Percentiles rank a stretch among this genome's conserved stretches.
Evolutionary conservation across 2,113 vertebrate species (phyloP).

Genomic region (Blennius ocellaris): DNA sequence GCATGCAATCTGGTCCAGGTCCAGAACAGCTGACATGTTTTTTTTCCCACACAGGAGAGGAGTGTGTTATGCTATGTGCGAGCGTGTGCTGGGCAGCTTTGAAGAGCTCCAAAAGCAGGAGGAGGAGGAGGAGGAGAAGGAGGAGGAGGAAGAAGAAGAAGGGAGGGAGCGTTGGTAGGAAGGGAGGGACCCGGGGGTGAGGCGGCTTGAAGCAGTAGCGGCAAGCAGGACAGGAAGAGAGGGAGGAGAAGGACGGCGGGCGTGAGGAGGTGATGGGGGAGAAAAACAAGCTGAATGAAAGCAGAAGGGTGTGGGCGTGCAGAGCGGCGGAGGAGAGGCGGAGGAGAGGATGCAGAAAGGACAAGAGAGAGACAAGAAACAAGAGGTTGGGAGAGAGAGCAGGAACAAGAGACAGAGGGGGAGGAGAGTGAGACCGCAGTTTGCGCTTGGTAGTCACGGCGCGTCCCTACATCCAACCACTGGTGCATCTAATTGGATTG

Average conservation of each 20-base stretch:
- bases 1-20: slow-evolving; percentile 84
- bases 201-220: slow-evolving; percentile 49
- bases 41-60: slow-evolving; percentile 76
- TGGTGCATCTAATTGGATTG: slow-evolving; percentile 75
- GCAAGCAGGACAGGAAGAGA: slow-evolving; percentile 43
- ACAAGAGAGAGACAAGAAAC: slow-evolving; percentile 34
- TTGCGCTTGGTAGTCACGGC: slow-evolving; percentile 78
- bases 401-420: slow-evolving; percentile 59
- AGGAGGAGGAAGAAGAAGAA: slow-evolving; percentile 42
- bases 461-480: slow-evolving; percentile 68
- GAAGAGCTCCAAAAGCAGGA: slow-evolving; percentile 66
- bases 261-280: slow-evolving; percentile 58
- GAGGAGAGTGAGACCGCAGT: slow-evolving; percentile 81
- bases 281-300: slow-evolving; percentile 76
- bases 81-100: slow-evolving; percentile 71
- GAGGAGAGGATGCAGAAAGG: slow-evolving; percentile 59
- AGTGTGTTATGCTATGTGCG: slow-evolving; percentile 71
- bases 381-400: slow-evolving; percentile 58
- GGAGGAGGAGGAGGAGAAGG: slow-evolving; percentile 48
- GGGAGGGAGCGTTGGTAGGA: slow-evolving; percentile 46
- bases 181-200: slow-evolving; percentile 67
- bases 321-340: neutral
- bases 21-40: slow-evolving; percentile 85
- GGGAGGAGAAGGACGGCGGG: slow-evolving; percentile 54
- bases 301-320: slow-evolving; percentile 15